phyloP scores from a whole-genome alignment of 2,888 invertebrate species.

The Entomobrya multifasciata region DNA sequence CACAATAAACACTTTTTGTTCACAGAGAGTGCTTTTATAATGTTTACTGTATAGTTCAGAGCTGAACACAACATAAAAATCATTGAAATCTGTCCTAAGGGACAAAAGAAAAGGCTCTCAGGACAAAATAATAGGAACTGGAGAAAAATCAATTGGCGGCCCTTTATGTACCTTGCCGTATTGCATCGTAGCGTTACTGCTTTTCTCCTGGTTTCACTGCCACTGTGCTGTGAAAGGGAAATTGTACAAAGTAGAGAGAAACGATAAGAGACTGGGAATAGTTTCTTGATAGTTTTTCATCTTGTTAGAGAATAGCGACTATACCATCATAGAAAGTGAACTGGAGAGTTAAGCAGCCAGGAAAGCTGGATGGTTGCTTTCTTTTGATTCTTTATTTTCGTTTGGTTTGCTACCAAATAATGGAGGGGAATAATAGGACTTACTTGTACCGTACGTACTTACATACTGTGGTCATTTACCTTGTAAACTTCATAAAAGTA shows the following conservation, averaged over 20 bases:
- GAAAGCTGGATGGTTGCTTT: no score
- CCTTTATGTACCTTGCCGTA: neutral
- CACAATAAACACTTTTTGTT: slow-evolving; percentile 34
- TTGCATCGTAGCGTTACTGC: no score
- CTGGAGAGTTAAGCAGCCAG: no score
- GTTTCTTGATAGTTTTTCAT: neutral
- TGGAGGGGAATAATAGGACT: no score
- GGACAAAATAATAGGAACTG: slow-evolving; percentile 6
- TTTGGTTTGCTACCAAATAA: no score
- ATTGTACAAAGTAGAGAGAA: slow-evolving; percentile 19
- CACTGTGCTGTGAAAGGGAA: neutral
- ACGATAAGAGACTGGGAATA: neutral
- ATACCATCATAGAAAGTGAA: no score
- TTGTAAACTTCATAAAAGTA: no score
- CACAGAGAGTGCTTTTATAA: neutral
- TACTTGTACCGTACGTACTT: no score
- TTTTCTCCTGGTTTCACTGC: neutral
- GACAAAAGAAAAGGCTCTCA: slow-evolving; percentile 1
- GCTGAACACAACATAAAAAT: slow-evolving; percentile 12
- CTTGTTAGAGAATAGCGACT: slow-evolving; percentile 3
- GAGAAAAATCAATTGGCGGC: slow-evolving; percentile 18
- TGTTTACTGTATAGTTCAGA: neutral
- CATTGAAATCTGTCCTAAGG: slow-evolving; percentile 47
- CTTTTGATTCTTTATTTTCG: no score
- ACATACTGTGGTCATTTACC: no score